Conservation (phyloP, 37 sponge, comb jelly and placozoan species). For the Petrosia ficiformis region DNA sequence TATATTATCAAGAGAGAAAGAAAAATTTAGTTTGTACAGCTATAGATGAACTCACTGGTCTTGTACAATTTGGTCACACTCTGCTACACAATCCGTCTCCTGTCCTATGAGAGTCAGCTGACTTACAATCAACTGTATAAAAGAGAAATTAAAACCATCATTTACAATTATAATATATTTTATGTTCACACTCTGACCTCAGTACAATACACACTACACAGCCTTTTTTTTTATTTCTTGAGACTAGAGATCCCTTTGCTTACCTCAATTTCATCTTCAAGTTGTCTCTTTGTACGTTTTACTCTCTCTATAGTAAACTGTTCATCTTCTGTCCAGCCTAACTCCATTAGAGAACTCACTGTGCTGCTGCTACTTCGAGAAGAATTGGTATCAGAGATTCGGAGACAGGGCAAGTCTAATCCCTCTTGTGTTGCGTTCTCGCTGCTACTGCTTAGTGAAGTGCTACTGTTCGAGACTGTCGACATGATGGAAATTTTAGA, state of each 20-base stretch:
- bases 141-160: background rate
- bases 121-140: slow-evolving; percentile 22
- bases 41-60: slow-evolving; percentile 53
- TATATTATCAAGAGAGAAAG: too few species aligned
- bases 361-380: background rate
- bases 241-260: background rate
- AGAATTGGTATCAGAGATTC: too few species aligned
- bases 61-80: slow-evolving; percentile 38
- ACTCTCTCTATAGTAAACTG: slow-evolving; percentile 36
- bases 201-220: too few species aligned
- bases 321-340: slow-evolving; percentile 16
- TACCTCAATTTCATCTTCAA: slow-evolving; percentile 57
- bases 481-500: too few species aligned
- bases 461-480: too few species aligned
- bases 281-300: slow-evolving; percentile 8
- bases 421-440: too few species aligned
- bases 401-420: too few species aligned
- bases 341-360: background rate
- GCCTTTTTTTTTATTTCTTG: too few species aligned
- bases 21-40: too few species aligned
- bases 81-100: slow-evolving; percentile 32
- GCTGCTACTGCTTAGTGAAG: too few species aligned
- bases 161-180: background rate
- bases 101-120: slow-evolving; percentile 50
- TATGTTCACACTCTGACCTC: background rate